A percentile compares a stretch with the other conserved stretches of the same genome.
Conservation (phyloP, 2,113 vertebrate species). For the Aleadryas rufinucha region DNA sequence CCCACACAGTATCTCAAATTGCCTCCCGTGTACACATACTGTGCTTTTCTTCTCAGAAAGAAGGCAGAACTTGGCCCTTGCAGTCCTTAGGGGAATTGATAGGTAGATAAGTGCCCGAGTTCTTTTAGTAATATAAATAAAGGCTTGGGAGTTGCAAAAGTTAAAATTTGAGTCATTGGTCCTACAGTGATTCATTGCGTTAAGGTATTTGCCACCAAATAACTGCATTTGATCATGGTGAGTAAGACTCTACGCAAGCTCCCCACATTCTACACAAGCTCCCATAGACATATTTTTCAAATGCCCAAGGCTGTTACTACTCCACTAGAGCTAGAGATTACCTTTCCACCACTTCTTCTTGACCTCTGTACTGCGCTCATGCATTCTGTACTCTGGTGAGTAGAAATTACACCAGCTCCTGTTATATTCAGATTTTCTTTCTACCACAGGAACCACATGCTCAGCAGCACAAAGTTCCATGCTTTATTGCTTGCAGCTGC, state of each 20-base stretch:
- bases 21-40: fast-evolving
- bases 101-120: neutral
- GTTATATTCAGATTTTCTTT: neutral
- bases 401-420: neutral
- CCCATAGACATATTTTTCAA: neutral
- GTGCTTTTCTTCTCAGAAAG: neutral
- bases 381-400: neutral
- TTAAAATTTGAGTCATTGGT: neutral
- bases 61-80: neutral
- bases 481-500: neutral
- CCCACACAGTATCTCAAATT: neutral
- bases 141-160: neutral
- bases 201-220: neutral
- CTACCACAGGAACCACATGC: neutral
- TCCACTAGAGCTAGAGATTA: neutral
- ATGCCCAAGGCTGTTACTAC: neutral
- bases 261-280: neutral
- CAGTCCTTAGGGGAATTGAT: neutral
- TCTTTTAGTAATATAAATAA: neutral
- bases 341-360: neutral
- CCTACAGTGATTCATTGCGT: neutral
- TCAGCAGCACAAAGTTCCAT: neutral
- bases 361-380: neutral
- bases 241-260: neutral
- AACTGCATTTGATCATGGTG: neutral